These are phyloP conservation scores for Panonychus citri DNA, from an alignment of 1,140 invertebrate genomes.

Conservation along the genomic window DNA sequence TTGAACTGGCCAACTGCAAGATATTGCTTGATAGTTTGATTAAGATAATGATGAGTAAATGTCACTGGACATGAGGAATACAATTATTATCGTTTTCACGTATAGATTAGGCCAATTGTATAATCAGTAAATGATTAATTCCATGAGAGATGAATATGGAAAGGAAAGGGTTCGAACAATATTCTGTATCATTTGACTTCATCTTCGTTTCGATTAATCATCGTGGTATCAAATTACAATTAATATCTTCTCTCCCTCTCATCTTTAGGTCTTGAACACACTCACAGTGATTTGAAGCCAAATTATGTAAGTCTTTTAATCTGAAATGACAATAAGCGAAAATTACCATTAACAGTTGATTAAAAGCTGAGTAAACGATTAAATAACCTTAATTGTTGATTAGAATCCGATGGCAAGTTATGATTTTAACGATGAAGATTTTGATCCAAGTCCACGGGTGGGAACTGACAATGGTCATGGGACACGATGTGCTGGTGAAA, in stretches of 20 bases:
- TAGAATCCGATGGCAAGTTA: constrained; percentile 77
- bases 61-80: too few species aligned
- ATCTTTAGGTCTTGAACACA: constrained; percentile 48
- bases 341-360: neutral
- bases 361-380: neutral
- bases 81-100: too few species aligned
- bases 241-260: neutral
- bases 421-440: constrained; percentile 73
- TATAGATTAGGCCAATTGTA: too few species aligned
- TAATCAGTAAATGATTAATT: too few species aligned
- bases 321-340: neutral
- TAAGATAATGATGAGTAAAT: too few species aligned
- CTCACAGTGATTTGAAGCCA: constrained; percentile 68
- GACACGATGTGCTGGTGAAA: constrained; percentile 73
- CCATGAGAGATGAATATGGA: too few species aligned
- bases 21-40: too few species aligned
- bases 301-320: constrained; percentile 51
- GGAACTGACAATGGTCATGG: constrained; percentile 34
- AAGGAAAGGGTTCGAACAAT: too few species aligned
- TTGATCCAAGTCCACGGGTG: constrained; percentile 27
- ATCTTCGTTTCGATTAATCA: too few species aligned
- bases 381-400: neutral
- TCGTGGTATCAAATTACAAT: too few species aligned
- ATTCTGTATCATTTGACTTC: too few species aligned
- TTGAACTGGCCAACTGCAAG: too few species aligned